A percentile compares a stretch with the other conserved stretches of the same genome.
Conservation (phyloP, 2,797 vertebrate genomes). For the Poeciliopsis turneri region DNA sequence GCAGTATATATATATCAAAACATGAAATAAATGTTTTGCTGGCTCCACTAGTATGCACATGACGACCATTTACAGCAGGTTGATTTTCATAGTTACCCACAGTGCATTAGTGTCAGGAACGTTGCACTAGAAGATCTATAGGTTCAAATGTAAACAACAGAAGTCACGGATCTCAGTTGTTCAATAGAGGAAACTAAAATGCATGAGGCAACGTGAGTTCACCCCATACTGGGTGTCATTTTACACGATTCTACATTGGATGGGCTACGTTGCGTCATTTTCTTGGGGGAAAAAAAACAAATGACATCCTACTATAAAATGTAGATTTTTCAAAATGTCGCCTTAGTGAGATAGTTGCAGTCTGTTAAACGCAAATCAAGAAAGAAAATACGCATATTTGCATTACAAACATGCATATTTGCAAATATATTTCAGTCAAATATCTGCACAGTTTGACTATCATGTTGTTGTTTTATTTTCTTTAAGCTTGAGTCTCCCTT, state of each 20-base stretch:
- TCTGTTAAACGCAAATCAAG: neutral
- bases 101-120: neutral
- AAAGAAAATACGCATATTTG: neutral
- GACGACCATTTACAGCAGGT: neutral
- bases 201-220: neutral
- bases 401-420: neutral
- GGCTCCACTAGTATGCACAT: neutral
- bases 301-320: neutral
- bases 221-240: neutral
- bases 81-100: neutral
- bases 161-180: neutral
- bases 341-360: neutral
- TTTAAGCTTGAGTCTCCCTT: neutral
- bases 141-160: conserved; percentile 6
- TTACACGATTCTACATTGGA: neutral
- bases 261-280: neutral
- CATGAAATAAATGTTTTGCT: neutral
- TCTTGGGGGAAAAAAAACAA: neutral
- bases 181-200: neutral
- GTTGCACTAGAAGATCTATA: neutral
- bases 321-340: no score
- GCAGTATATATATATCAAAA: neutral
- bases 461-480: neutral
- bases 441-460: neutral
- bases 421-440: neutral